A percentile compares a stretch with the other conserved stretches of the same genome.
These are phyloP conservation scores for Lontra canadensis DNA, from an alignment of 2,113 vertebrate genomes.

Conservation along the genomic window DNA sequence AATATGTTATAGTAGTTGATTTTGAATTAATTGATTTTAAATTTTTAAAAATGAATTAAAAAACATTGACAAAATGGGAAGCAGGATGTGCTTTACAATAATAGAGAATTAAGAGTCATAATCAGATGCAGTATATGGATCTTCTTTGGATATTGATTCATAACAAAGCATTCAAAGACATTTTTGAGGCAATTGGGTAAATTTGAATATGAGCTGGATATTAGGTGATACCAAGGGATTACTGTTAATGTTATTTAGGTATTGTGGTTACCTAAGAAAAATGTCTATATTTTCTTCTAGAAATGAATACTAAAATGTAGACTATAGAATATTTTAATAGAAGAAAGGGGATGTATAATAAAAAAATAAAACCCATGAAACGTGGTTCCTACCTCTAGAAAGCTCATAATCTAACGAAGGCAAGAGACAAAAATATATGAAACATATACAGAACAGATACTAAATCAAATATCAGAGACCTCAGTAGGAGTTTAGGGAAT, in stretches of 20 bases:
- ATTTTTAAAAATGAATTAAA: background rate
- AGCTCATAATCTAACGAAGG: background rate
- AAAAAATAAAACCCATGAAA: background rate
- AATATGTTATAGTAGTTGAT: background rate
- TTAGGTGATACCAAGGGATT: background rate
- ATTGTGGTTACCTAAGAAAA: background rate
- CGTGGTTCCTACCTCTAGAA: background rate
- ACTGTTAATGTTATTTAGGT: conserved; percentile 27
- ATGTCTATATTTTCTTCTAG: background rate
- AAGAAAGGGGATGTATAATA: background rate
- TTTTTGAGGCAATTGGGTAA: background rate
- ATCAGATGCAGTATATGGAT: background rate
- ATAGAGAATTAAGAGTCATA: background rate
- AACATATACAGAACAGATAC: background rate
- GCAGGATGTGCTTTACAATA: background rate
- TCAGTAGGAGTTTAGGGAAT: background rate
- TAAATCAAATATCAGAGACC: background rate
- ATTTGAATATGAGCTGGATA: background rate
- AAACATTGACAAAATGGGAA: background rate
- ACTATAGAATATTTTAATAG: background rate
- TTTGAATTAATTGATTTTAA: background rate
- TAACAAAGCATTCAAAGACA: background rate
- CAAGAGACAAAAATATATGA: background rate
- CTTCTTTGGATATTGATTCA: background rate
- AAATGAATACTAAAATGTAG: background rate